Conservation (phyloP, 2,888 invertebrate species). For the Noctua fimbriata region DNA sequence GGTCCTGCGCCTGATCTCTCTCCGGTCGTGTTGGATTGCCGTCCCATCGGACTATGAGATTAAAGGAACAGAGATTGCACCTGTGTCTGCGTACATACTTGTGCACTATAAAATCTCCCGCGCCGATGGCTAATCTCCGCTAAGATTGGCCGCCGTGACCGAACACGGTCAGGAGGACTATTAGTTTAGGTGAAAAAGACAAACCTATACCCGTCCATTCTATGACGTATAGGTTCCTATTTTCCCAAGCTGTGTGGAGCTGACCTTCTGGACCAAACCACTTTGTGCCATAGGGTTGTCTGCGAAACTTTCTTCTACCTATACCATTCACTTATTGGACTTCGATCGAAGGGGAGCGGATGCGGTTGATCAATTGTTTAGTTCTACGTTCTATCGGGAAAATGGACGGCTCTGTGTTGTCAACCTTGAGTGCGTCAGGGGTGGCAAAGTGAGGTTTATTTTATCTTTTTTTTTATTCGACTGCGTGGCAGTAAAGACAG, state of each 20-base stretch:
- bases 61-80: too few species aligned
- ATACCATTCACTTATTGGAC: slow-evolving; percentile 57
- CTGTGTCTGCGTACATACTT: too few species aligned
- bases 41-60: too few species aligned
- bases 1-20: too few species aligned
- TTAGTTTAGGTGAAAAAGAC: neutral
- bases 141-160: too few species aligned
- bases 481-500: neutral
- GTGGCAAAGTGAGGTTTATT: slow-evolving; percentile 14
- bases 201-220: neutral
- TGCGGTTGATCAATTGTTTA: slow-evolving; percentile 68
- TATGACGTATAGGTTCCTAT: neutral
- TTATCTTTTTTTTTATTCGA: neutral
- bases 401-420: slow-evolving; percentile 49
- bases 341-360: slow-evolving; percentile 53
- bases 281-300: slow-evolving; percentile 22
- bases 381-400: slow-evolving; percentile 49
- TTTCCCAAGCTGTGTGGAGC: neutral
- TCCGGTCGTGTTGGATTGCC: too few species aligned
- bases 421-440: slow-evolving; percentile 59
- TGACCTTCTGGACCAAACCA: neutral
- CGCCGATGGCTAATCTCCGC: too few species aligned
- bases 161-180: too few species aligned
- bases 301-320: slow-evolving; percentile 42
- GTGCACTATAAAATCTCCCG: too few species aligned